Conservation (phyloP, 2,113 vertebrate species). For the Phocoena phocoena region DNA sequence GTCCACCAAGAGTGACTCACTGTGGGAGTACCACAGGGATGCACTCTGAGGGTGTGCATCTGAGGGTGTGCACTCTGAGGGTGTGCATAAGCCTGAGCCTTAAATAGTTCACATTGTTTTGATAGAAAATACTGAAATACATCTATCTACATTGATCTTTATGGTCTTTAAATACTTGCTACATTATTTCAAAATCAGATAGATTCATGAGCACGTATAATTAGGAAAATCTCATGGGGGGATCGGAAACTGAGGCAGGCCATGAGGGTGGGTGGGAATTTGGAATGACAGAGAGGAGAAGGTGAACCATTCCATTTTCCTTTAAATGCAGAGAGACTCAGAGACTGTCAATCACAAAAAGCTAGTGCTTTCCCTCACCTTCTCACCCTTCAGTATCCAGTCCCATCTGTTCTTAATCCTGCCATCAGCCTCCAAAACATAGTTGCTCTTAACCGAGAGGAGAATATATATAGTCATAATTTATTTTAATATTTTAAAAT, state of each 20-base stretch:
- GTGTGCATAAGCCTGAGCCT: no score
- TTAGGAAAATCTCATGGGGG: background rate
- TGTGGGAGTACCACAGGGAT: accelerated
- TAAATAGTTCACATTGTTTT: background rate
- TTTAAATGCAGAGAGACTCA: background rate
- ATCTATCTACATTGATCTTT: background rate
- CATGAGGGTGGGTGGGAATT: background rate
- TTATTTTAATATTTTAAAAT: background rate
- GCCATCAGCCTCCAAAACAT: background rate
- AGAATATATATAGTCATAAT: background rate
- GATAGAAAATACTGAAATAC: background rate
- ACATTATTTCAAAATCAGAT: background rate
- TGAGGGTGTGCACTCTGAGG: accelerated
- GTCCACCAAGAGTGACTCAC: background rate
- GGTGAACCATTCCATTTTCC: background rate
- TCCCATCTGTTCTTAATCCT: background rate
- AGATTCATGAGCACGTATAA: background rate
- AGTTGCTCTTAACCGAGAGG: background rate
- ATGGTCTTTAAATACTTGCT: background rate
- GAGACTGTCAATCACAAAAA: accelerated
- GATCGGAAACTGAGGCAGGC: background rate
- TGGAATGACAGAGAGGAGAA: background rate
- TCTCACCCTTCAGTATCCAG: background rate
- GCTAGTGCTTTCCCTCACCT: background rate
- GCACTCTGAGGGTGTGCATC: accelerated